phyloP scores from a whole-genome alignment of 2,113 vertebrate species.

The Dasyurus viverrinus region DNA sequence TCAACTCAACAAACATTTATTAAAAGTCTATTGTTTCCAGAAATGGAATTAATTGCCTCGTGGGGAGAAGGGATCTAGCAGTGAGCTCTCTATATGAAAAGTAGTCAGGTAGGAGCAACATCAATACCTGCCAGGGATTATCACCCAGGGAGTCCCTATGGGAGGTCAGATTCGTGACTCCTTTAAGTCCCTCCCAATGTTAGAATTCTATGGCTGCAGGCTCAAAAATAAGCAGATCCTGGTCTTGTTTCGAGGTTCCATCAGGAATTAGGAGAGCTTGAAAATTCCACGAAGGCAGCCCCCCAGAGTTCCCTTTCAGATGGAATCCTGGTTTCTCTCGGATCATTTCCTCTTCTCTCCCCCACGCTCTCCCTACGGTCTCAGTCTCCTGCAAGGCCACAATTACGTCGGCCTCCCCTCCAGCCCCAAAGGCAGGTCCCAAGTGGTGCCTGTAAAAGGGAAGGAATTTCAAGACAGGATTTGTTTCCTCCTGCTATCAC shows the following conservation, averaged over 20 bases:
- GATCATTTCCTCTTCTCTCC: not conserved
- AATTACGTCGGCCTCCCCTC: not conserved
- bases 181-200: not conserved
- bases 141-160: not conserved
- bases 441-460: constrained; percentile 90
- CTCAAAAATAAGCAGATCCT: not conserved
- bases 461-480: constrained; percentile 84
- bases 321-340: not conserved
- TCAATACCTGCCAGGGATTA: not conserved
- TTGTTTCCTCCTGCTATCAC: constrained; percentile 75
- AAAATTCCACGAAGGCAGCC: not conserved
- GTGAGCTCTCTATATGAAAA: not conserved
- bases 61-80: not conserved
- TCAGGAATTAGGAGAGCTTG: not conserved
- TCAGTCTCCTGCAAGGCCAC: not conserved
- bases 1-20: not conserved
- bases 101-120: not conserved
- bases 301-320: not conserved
- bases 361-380: not conserved
- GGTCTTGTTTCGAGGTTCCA: not conserved
- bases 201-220: not conserved
- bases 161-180: not conserved
- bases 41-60: not conserved
- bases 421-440: constrained; percentile 15
- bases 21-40: not conserved